Percentiles rank a stretch among this genome's conserved stretches.
phyloP scores from a whole-genome alignment of 2,113 vertebrate genomes.

The Dryoscopus gambensis region DNA sequence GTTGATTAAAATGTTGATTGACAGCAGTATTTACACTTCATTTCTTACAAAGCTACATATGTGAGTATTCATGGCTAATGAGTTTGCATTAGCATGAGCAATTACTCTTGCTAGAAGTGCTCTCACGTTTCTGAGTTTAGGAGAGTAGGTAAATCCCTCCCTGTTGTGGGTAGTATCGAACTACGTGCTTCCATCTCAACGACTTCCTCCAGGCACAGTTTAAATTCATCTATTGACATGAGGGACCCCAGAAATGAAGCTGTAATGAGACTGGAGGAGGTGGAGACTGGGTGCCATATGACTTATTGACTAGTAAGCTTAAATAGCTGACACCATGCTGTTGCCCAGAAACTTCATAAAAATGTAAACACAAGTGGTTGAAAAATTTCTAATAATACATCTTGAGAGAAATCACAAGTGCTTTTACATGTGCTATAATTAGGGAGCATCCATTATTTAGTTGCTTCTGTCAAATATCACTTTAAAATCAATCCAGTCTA shows the following conservation, averaged over 20 bases:
- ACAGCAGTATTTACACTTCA: neutral
- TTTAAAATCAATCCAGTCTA: neutral
- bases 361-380: neutral
- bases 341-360: neutral
- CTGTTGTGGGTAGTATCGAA: neutral
- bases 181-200: neutral
- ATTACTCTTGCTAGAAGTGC: neutral
- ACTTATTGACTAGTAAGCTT: neutral
- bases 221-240: neutral
- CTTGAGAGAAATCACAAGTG: neutral
- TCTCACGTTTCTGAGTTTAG: neutral
- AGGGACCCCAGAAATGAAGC: neutral
- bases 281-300: neutral
- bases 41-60: neutral
- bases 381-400: neutral
- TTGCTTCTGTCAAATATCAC: neutral
- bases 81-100: neutral
- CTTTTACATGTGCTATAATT: neutral
- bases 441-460: neutral
- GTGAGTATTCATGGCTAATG: neutral
- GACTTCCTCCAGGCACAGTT: neutral
- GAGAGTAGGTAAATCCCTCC: neutral
- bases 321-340: neutral
- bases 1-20: neutral
- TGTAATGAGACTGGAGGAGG: neutral